Evolutionary conservation across 2,888 invertebrate genomes (phyloP).

Genomic region (Teleiodes luculella): DNA sequence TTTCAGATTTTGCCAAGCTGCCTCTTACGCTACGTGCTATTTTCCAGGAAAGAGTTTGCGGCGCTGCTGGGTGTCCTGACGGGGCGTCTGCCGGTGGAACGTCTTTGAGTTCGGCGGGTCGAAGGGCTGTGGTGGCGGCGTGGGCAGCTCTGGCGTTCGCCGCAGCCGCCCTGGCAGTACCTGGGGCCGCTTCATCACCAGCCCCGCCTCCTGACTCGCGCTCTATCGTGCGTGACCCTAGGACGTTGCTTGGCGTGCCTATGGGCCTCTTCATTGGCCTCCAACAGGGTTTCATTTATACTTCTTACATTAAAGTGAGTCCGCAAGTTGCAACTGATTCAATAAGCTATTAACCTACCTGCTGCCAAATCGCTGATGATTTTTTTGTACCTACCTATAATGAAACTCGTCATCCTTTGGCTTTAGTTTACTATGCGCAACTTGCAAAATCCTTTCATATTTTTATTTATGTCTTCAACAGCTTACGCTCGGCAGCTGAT

Average conservation of each 20-base stretch:
- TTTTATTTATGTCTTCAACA: no score
- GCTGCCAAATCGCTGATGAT: no score
- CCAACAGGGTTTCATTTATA: slow-evolving; percentile 91
- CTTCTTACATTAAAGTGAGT: slow-evolving; percentile 87
- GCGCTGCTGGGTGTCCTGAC: slow-evolving; percentile 62
- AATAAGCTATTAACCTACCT: no score
- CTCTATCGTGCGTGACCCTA: slow-evolving; percentile 76
- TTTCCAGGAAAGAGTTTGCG: slow-evolving; percentile 57
- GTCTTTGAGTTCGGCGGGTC: slow-evolving; percentile 55
- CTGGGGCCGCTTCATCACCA: slow-evolving; percentile 53
- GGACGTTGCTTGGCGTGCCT: slow-evolving; percentile 84
- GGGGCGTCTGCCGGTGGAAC: slow-evolving; percentile 22
- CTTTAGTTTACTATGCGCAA: no score
- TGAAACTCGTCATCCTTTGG: no score
- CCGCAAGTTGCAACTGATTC: neutral
- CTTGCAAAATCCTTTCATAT: no score
- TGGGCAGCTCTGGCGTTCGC: slow-evolving; percentile 56
- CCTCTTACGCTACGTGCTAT: no score
- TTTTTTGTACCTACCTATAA: no score
- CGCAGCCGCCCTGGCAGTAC: slow-evolving; percentile 29
- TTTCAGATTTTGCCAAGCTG: no score
- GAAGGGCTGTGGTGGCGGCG: slow-evolving; percentile 49
- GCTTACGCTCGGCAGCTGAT: no score
- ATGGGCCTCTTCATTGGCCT: slow-evolving; percentile 89
- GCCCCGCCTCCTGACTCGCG: slow-evolving; percentile 58